Evolutionary conservation across 1,140 invertebrate genomes (phyloP).

Genomic region (Halesus radiatus): DNA sequence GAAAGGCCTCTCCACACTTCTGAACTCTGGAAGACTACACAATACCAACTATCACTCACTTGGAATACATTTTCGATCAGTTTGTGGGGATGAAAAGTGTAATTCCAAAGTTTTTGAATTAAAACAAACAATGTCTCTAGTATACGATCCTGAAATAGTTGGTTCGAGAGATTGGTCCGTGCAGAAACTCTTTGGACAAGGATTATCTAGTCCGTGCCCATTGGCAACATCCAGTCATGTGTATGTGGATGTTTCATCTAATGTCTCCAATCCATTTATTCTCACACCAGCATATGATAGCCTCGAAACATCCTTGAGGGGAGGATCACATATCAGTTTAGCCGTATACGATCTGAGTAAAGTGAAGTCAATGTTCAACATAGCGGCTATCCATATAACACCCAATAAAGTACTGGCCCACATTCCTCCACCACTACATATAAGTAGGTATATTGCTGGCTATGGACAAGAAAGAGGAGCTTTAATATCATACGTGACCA

Average conservation of each 20-base stretch:
- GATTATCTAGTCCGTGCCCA: constrained; percentile 83
- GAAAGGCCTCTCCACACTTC: constrained; percentile 86
- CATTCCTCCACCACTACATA: constrained; percentile 79
- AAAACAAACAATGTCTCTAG: constrained; percentile 86
- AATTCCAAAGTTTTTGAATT: constrained; percentile 79
- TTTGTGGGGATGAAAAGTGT: constrained; percentile 80
- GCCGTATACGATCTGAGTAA: constrained; percentile 79
- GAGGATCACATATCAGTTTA: constrained; percentile 76
- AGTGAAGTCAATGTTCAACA: constrained; percentile 76
- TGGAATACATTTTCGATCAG: constrained; percentile 85
- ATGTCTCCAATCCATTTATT: constrained; percentile 72
- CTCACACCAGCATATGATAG: constrained; percentile 72
- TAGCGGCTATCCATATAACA: constrained; percentile 72
- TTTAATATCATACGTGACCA: constrained; percentile 85
- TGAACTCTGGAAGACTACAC: constrained; percentile 93
- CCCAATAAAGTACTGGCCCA: constrained; percentile 64
- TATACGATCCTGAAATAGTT: constrained; percentile 84
- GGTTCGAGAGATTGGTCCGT: constrained; percentile 86
- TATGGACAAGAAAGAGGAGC: constrained; percentile 90
- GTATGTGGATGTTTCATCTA: constrained; percentile 85
- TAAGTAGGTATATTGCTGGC: constrained; percentile 87
- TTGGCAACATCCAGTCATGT: constrained; percentile 83
- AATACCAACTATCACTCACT: constrained; percentile 95
- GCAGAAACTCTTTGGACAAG: constrained; percentile 87
- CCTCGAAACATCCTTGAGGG: constrained; percentile 74